Conservation (phyloP, 1,140 invertebrate species). For the Neoseiulus cucumeris region DNA sequence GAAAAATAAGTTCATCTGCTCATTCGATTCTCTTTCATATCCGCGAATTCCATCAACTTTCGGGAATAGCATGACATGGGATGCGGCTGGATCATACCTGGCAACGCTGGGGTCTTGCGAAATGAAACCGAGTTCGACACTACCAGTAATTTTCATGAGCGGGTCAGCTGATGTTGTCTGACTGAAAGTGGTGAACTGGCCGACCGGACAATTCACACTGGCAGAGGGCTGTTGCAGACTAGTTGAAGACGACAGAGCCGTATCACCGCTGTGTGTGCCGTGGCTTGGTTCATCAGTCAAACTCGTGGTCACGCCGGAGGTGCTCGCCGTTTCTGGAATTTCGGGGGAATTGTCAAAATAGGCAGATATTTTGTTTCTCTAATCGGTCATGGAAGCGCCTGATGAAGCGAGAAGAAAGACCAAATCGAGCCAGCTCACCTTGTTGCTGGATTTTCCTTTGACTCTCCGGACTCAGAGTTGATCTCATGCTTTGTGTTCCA, state of each 20-base stretch:
- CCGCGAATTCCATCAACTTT: too few relatives aligned
- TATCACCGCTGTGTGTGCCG: not conserved
- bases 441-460: not conserved
- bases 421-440: too few relatives aligned
- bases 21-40: too few relatives aligned
- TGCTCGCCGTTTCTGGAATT: too few relatives aligned
- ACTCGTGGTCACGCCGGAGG: too few relatives aligned
- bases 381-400: too few relatives aligned
- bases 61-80: too few relatives aligned
- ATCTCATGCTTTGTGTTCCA: not conserved
- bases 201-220: not conserved
- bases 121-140: constrained; percentile 22
- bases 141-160: constrained; percentile 21
- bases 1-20: too few relatives aligned
- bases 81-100: not conserved
- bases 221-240: not conserved
- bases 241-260: not conserved
- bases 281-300: too few relatives aligned
- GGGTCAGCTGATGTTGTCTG: constrained; percentile 16
- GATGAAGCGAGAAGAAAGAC: too few relatives aligned
- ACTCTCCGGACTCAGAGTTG: not conserved
- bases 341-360: too few relatives aligned
- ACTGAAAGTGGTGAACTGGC: not conserved
- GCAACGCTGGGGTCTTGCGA: constrained; percentile 20
- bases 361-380: too few relatives aligned